A percentile compares a stretch with the other conserved stretches of the same genome.
Conservation (phyloP, 2,888 invertebrate species). For the Cylindroiulus punctatus region DNA sequence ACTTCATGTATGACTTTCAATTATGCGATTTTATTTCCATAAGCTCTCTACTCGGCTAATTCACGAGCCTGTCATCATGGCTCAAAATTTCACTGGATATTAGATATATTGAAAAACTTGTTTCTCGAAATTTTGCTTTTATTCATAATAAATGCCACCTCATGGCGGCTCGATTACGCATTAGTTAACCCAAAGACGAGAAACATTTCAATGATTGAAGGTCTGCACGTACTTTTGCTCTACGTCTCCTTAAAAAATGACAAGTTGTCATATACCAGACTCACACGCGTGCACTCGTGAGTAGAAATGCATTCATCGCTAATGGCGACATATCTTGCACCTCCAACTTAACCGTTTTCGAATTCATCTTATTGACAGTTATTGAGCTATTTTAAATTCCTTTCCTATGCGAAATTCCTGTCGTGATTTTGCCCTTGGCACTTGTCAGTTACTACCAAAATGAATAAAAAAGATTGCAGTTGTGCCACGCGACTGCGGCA, state of each 20-base stretch:
- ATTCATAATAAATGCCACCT: too few species aligned
- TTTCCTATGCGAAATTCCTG: slow-evolving; percentile 47
- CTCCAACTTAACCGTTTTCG: slow-evolving; percentile 29
- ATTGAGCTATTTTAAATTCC: slow-evolving; percentile 47
- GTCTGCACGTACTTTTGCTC: background rate
- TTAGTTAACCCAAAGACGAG: background rate
- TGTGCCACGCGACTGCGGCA: background rate
- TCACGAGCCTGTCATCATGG: too few species aligned
- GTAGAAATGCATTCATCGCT: slow-evolving; percentile 42
- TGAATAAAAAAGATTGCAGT: slow-evolving; percentile 21
- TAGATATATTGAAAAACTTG: too few species aligned
- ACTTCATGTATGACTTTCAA: too few species aligned
- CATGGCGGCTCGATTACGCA: background rate
- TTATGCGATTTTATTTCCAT: too few species aligned
- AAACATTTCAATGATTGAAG: background rate
- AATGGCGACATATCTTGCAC: slow-evolving; percentile 42
- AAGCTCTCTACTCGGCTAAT: too few species aligned
- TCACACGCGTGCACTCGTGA: background rate
- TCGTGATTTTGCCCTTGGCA: slow-evolving; percentile 47
- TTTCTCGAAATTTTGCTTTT: too few species aligned
- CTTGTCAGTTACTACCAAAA: slow-evolving; percentile 33
- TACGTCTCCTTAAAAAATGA: slow-evolving; percentile 29
- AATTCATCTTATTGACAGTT: slow-evolving; percentile 47
- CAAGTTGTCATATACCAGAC: slow-evolving; percentile 15
- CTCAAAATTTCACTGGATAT: too few species aligned